phyloP scores from a whole-genome alignment of 2,888 invertebrate species.

The Cartodere bifasciata region DNA sequence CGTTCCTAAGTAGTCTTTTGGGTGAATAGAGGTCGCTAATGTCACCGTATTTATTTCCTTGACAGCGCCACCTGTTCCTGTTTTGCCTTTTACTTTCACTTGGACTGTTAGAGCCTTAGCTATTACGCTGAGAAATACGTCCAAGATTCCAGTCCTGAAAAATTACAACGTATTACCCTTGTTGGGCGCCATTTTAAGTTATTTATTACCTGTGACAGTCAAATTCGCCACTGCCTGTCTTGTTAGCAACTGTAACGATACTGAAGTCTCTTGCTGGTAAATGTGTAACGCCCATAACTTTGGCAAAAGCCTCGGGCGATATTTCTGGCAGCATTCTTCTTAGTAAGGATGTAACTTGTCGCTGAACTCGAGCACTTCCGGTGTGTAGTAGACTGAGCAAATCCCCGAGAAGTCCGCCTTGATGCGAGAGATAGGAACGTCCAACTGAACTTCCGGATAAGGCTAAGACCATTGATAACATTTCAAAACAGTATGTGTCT shows the following conservation, averaged over 20 bases:
- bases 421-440: conserved; percentile 78
- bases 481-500: conserved; percentile 96
- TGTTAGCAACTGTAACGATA: conserved; percentile 48
- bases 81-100: conserved; percentile 65
- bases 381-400: conserved; percentile 79
- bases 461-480: conserved; percentile 90
- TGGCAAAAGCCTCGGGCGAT: conserved; percentile 69
- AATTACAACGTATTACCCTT: conserved; percentile 5
- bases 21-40: conserved; percentile 45
- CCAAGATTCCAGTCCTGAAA: conserved; percentile 63
- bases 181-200: background rate
- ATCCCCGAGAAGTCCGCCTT: conserved; percentile 72
- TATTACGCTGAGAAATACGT: conserved; percentile 81
- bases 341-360: conserved; percentile 80
- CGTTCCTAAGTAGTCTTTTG: conserved; percentile 42
- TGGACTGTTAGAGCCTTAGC: conserved; percentile 85
- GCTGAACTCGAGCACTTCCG: conserved; percentile 86
- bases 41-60: conserved; percentile 44
- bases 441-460: conserved; percentile 88
- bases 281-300: conserved; percentile 56
- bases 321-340: conserved; percentile 84
- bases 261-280: conserved; percentile 67
- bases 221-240: conserved; percentile 36
- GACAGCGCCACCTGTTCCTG: conserved; percentile 33
- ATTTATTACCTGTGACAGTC: conserved; percentile 37